These are phyloP conservation scores for Mystacornis crossleyi DNA, from an alignment of 2,113 vertebrate species.

Conservation along the genomic window DNA sequence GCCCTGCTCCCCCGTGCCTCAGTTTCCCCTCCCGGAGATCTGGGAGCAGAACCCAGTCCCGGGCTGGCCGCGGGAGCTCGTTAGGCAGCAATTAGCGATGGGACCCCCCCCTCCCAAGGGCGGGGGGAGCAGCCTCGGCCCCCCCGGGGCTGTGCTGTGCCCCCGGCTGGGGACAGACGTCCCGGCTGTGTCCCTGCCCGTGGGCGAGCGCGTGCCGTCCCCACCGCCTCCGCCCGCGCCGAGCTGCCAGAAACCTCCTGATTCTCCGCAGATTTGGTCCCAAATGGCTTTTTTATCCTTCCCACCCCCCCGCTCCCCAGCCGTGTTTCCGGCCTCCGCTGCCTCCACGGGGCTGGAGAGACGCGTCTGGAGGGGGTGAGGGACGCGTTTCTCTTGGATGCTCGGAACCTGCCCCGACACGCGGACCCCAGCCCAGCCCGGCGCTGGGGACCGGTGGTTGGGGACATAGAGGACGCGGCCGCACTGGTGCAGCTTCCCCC, in stretches of 20 bases:
- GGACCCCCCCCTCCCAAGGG: neutral
- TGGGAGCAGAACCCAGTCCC: neutral
- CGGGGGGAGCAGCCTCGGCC: neutral
- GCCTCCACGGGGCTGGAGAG: neutral
- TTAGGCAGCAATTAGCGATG: neutral
- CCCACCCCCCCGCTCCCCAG: fast-evolving
- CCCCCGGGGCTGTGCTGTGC: neutral
- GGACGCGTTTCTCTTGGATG: fast-evolving
- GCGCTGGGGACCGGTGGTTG: neutral
- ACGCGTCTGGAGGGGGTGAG: fast-evolving
- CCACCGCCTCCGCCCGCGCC: neutral
- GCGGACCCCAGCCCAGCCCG: fast-evolving
- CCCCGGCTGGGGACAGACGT: neutral
- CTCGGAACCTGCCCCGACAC: fast-evolving
- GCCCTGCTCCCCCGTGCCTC: neutral
- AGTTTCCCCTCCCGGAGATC: neutral
- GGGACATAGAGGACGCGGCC: neutral
- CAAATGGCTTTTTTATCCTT: neutral
- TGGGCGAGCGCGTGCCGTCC: neutral
- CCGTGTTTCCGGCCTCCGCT: neutral
- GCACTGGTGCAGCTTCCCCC: fast-evolving
- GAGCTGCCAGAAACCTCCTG: neutral
- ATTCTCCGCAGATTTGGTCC: neutral
- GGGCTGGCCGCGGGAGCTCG: neutral
- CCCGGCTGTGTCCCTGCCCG: neutral